These are phyloP conservation scores for Procambarus virginalis DNA, from an alignment of 1,140 invertebrate genomes.

Conservation along the genomic window DNA sequence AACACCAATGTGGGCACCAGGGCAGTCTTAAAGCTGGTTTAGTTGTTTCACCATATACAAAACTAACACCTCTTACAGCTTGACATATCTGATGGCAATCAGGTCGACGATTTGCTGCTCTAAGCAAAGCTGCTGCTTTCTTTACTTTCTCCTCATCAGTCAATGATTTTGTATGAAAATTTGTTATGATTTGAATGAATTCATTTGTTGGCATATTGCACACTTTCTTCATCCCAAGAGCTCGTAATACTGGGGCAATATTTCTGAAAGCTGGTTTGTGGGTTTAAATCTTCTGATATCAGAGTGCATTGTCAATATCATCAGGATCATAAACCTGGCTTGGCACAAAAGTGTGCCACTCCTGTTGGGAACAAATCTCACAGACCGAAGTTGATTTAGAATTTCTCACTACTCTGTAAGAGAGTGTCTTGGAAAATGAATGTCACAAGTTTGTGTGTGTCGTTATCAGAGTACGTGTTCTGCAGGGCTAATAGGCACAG, in stretches of 20 bases:
- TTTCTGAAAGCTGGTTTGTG: neutral
- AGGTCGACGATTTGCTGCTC: neutral
- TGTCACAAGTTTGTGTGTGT: neutral
- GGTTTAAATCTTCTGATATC: conserved; percentile 12
- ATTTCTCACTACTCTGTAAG: neutral
- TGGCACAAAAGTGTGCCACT: neutral
- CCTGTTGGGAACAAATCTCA: conserved; percentile 11
- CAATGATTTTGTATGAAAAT: neutral
- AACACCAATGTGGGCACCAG: no score
- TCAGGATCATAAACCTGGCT: conserved; percentile 36
- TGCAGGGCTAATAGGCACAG: conserved; percentile 5
- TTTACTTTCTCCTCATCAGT: neutral
- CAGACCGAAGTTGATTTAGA: neutral
- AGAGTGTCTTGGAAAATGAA: neutral
- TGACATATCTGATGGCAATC: conserved; percentile 15
- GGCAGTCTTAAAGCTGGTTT: no score
- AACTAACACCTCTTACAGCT: conserved; percentile 1
- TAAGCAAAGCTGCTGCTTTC: conserved; percentile 12
- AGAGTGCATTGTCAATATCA: conserved; percentile 9
- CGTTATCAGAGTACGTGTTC: neutral
- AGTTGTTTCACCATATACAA: conserved; percentile 14
- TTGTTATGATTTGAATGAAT: neutral
- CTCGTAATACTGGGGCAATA: conserved; percentile 14
- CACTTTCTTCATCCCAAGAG: conserved; percentile 22
- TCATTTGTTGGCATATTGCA: neutral